phyloP scores from a whole-genome alignment of 2,888 invertebrate genomes.

The Dryocosmus kuriphilus region DNA sequence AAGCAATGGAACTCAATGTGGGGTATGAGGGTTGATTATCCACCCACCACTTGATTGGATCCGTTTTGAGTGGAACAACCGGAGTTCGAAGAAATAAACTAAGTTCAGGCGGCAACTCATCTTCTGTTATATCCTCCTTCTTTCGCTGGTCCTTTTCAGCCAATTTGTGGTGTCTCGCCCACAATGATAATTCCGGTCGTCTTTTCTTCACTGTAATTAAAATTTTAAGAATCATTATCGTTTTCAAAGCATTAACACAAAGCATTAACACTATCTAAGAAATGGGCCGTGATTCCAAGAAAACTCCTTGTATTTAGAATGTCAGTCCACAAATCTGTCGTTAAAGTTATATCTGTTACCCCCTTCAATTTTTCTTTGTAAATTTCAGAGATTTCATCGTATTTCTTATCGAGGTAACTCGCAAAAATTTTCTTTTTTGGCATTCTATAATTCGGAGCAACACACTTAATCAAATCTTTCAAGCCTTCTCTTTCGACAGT shows the following conservation, averaged over 20 bases:
- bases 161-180: background rate
- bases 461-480: slow-evolving; percentile 42
- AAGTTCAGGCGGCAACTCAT: slow-evolving; percentile 57
- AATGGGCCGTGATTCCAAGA: slow-evolving; percentile 44
- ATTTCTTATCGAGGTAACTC: slow-evolving; percentile 41
- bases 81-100: slow-evolving; percentile 51
- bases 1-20: slow-evolving; percentile 36
- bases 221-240: background rate
- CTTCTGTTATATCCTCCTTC: background rate
- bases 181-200: background rate
- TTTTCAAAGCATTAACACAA: background rate
- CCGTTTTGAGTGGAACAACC: slow-evolving; percentile 37
- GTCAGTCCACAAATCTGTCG: slow-evolving; percentile 56
- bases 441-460: slow-evolving; percentile 43
- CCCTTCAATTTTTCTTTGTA: slow-evolving; percentile 44
- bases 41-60: slow-evolving; percentile 50
- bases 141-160: background rate
- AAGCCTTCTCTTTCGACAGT: slow-evolving; percentile 51
- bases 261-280: background rate
- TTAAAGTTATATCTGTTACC: slow-evolving; percentile 44
- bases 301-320: slow-evolving; percentile 43
- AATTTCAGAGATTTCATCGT: slow-evolving; percentile 17
- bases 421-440: slow-evolving; percentile 45
- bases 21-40: slow-evolving; percentile 47
- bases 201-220: background rate